Conservation (phyloP, 2,888 invertebrate genomes). For the Phyto melanocephala region DNA sequence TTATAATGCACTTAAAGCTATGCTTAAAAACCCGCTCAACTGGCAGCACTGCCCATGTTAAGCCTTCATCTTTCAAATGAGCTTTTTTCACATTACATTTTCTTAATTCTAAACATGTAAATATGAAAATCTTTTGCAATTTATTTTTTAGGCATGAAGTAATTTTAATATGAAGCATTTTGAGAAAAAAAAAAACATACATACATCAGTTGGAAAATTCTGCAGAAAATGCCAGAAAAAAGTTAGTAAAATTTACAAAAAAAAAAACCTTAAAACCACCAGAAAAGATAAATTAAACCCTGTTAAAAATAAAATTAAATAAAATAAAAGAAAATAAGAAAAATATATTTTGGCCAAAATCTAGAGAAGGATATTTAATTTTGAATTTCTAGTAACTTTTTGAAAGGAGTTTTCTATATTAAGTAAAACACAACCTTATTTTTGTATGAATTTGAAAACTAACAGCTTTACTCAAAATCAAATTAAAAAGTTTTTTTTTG, state of each 20-base stretch:
- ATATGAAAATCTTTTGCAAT: slow-evolving; percentile 4
- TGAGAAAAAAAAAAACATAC: not conserved
- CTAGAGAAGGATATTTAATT: not conserved
- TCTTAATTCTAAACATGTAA: slow-evolving; percentile 8
- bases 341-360: no score
- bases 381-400: no score
- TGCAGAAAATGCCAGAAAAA: not conserved
- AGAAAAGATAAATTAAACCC: not conserved
- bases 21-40: not conserved
- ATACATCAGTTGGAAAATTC: not conserved
- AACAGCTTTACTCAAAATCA: no score
- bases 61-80: not conserved
- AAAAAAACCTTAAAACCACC: not conserved
- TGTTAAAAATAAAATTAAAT: not conserved
- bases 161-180: slow-evolving; percentile 7
- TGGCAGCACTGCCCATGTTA: not conserved
- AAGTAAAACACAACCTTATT: no score
- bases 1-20: no score
- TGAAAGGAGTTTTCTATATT: no score
- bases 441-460: no score
- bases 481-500: no score
- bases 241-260: no score
- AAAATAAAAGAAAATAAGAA: no score
- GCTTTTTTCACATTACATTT: not conserved
- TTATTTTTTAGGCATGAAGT: slow-evolving; percentile 9